phyloP scores from a whole-genome alignment of 2,888 invertebrate genomes.

The Hypomecis atomaria region DNA sequence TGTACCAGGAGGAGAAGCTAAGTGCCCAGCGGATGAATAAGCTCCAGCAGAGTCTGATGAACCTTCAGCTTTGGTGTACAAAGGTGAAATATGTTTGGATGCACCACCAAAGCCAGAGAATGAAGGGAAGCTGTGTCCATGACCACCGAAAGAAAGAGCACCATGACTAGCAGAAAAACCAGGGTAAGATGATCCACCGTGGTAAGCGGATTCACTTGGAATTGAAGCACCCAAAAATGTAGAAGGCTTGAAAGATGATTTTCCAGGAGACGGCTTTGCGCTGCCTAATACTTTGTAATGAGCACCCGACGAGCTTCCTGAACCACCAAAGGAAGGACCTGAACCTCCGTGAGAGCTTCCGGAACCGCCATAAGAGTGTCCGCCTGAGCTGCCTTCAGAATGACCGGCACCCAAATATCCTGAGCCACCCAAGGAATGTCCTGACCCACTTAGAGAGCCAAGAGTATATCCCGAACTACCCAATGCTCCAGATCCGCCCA shows the following conservation, averaged over 20 bases:
- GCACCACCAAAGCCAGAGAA: constrained; percentile 63
- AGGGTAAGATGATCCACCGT: constrained; percentile 59
- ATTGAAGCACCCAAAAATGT: constrained; percentile 73
- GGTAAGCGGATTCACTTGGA: constrained; percentile 64
- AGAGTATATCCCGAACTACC: constrained; percentile 42
- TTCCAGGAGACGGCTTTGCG: constrained; percentile 60
- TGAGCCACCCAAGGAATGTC: constrained; percentile 53
- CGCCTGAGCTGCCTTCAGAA: constrained; percentile 39
- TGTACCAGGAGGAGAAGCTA: constrained; percentile 64
- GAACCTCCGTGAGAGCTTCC: constrained; percentile 51
- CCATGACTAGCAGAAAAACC: constrained; percentile 57
- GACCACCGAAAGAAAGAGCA: constrained; percentile 59
- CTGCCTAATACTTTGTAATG: constrained; percentile 59
- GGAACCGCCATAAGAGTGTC: constrained; percentile 44
- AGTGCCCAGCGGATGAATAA: constrained; percentile 66
- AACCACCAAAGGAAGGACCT: constrained; percentile 56
- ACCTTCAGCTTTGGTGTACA: constrained; percentile 67
- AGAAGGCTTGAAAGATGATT: constrained; percentile 77
- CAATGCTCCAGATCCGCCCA: constrained; percentile 49
- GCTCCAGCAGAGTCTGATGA: constrained; percentile 64
- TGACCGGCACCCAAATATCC: constrained; percentile 45
- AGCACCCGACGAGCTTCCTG: constrained; percentile 32
- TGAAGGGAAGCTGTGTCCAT: constrained; percentile 61
- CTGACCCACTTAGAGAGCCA: constrained; percentile 40
- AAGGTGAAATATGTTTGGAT: constrained; percentile 62